Conservation (phyloP, 2,113 vertebrate genomes). For the Rallus limicola region DNA sequence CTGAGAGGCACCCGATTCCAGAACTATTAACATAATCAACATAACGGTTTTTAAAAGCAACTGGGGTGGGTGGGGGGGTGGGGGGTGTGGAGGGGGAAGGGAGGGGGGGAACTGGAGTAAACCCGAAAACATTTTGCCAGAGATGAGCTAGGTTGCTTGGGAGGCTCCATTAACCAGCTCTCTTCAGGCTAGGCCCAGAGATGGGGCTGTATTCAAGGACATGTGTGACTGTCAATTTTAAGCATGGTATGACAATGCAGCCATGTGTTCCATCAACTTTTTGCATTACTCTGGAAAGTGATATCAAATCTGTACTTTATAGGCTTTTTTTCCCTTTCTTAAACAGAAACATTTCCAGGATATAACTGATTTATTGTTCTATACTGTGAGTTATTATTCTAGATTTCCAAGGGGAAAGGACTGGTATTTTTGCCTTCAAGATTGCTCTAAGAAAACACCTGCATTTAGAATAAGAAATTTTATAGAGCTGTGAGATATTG, state of each 20-base stretch:
- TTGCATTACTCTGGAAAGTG: not conserved
- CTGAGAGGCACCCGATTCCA: not conserved
- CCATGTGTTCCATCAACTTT: not conserved
- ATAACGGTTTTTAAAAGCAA: not conserved
- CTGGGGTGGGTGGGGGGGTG: too few species aligned
- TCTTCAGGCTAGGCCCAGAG: not conserved
- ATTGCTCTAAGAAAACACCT: slow-evolving; percentile 34
- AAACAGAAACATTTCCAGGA: not conserved
- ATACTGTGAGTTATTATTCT: not conserved
- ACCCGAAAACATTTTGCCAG: not conserved
- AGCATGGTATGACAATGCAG: not conserved
- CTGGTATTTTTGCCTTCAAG: not conserved
- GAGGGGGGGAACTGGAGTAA: not conserved
- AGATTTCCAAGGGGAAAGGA: slow-evolving; percentile 23
- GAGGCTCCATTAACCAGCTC: not conserved
- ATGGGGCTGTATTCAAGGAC: not conserved
- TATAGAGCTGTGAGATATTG: slow-evolving; percentile 10
- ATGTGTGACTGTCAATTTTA: not conserved
- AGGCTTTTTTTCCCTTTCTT: not conserved
- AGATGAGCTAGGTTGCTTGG: not conserved
- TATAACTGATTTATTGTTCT: not conserved
- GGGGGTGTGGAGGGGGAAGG: too few species aligned
- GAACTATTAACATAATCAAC: not conserved
- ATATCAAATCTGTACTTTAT: not conserved
- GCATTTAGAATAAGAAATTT: slow-evolving; percentile 21